Base-by-base conservation (phyloP, 2,888 invertebrate species). In the Amblyjoppa fuscipennis region DNA sequence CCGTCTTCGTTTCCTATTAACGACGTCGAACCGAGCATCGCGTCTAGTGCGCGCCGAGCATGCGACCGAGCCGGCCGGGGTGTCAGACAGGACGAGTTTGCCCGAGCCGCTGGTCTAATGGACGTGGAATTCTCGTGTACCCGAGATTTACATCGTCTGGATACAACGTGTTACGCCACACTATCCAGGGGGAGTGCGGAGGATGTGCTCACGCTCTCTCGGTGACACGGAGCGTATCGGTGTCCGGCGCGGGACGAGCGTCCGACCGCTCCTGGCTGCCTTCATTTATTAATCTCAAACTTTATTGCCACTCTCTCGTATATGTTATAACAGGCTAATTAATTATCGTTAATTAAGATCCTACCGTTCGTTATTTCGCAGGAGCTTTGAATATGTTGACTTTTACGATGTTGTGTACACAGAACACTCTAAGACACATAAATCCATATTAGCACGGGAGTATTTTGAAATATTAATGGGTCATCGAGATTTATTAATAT, bases 1-100 rank as follows among this genome's bases (percentile, higher is more conserved):
- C 81, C 81, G 84, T 84, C 81, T 81, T 81, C 81, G 77, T 78
- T 83, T 83, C 79, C 79, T 79, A 83, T 83, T 79, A 83, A 83
- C 83, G 75, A 83, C 69, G 69, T 77, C 64, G 61, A 79, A 70
- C 75, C 45, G 70, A 69, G 20, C 38, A 41, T 20, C 41, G 66
- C 70, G 28, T 59, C 78, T 75, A 59, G 79, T 78, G 73, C 38
- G 38, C 56, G 11, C 45, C 9, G 38, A 59, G 59, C 49, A 70
- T 49, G 28, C 71, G 51, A 64, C 53, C 59, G 73, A 77, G 59
- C 53, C 56, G 61, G 16, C 41, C 41, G 9, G 45, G 51, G 59
- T 56, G 31, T 74, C 75, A 31, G 28, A 71, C 68, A 38, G 31
- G 64, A 53, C 31, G 61, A 78, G 71, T 78, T 69, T 78, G 61